Percentiles rank a stretch among this genome's conserved stretches.
phyloP scores from a whole-genome alignment of 2,113 vertebrate species.

The Piliocolobus tephrosceles region DNA sequence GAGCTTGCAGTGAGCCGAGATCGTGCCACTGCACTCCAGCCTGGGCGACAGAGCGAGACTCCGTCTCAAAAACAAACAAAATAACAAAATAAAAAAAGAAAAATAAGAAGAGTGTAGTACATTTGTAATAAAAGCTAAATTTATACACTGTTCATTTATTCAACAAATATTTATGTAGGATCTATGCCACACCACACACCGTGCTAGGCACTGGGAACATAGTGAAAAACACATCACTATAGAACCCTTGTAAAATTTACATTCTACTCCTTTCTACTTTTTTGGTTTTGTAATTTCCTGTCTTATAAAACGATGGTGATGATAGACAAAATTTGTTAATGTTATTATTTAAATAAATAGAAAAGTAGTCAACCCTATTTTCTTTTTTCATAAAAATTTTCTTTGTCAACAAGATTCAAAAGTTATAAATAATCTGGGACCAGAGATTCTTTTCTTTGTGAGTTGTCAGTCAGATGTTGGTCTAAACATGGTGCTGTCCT shows the following conservation, averaged over 20 bases:
- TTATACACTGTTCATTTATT: background rate
- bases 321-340: background rate
- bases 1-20: too few species aligned
- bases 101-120: background rate
- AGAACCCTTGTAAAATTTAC: background rate
- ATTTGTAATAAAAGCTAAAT: background rate
- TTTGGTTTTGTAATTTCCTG: background rate
- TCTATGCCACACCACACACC: background rate
- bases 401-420: constrained; percentile 10
- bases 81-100: background rate
- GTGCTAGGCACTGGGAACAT: background rate
- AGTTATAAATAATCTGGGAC: background rate
- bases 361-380: background rate
- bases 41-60: too few species aligned
- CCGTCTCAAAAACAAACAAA: too few species aligned
- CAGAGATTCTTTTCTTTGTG: background rate
- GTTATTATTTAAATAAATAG: background rate
- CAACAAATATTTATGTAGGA: background rate
- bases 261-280: background rate
- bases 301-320: background rate
- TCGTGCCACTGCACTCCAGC: too few species aligned
- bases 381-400: background rate
- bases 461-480: background rate
- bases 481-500: background rate
- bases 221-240: background rate